These are phyloP conservation scores for Melipona beecheii DNA, from an alignment of 2,888 invertebrate species.

Conservation along the genomic window DNA sequence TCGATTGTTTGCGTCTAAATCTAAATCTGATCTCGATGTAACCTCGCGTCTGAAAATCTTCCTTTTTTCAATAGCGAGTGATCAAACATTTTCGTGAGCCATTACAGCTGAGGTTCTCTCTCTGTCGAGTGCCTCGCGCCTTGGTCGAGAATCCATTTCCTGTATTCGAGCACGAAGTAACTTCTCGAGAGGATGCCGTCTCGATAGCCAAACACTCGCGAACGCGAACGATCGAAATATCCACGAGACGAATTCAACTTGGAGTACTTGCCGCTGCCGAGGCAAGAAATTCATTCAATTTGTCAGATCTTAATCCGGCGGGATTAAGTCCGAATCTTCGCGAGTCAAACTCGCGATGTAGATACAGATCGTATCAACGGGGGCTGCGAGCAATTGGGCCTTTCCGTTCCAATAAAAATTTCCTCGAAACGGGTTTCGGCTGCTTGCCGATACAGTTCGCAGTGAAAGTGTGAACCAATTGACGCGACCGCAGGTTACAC, in stretches of 20 bases:
- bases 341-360: neutral
- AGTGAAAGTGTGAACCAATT: constrained; percentile 34
- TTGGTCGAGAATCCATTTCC: constrained; percentile 23
- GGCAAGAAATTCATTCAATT: constrained; percentile 8
- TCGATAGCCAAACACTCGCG: neutral
- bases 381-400: neutral
- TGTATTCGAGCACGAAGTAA: neutral
- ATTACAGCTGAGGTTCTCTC: neutral
- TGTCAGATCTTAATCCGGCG: neutral
- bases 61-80: neutral
- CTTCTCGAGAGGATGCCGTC: neutral
- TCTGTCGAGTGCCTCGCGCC: constrained; percentile 17
- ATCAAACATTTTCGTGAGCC: neutral
- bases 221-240: neutral
- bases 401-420: no score
- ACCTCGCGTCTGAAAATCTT: neutral
- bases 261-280: no score
- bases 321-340: neutral
- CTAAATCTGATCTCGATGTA: no score
- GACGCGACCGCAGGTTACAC: neutral
- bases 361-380: neutral
- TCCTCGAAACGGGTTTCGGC: constrained; percentile 15
- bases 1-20: no score
- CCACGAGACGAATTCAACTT: neutral
- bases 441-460: neutral